phyloP scores from a whole-genome alignment of 1,140 invertebrate species.

The Propsilocerus akamusi region DNA sequence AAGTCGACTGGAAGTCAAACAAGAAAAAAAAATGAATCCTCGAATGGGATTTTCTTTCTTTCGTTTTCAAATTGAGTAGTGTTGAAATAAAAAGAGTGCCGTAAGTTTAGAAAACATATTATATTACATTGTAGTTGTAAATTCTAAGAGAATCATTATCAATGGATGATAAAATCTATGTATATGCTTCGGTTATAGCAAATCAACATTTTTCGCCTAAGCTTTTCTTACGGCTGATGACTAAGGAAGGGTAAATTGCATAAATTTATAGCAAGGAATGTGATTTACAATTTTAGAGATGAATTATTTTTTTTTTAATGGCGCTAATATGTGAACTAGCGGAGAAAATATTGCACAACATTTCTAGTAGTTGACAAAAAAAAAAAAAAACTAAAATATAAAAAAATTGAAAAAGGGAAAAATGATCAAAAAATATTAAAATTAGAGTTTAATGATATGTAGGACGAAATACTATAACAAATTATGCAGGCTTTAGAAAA shows the following conservation, averaged over 20 bases:
- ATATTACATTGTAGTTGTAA: not conserved
- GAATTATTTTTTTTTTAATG: no score
- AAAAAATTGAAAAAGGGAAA: not conserved
- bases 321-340: no score
- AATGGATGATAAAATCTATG: not conserved
- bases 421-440: no score
- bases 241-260: not conserved
- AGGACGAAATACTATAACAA: no score
- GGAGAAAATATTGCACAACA: no score
- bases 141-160: not conserved
- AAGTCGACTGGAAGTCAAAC: constrained; percentile 21
- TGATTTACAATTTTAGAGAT: no score
- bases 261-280: not conserved
- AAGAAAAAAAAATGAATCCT: constrained; percentile 7
- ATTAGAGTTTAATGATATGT: no score
- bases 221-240: constrained; percentile 3
- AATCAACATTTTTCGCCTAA: not conserved
- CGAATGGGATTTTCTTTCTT: constrained; percentile 6
- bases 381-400: not conserved
- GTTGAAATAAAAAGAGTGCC: constrained; percentile 2
- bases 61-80: not conserved
- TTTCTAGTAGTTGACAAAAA: not conserved
- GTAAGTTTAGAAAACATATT: not conserved
- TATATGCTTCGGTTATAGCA: not conserved
- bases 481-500: no score